Conservation (phyloP, 2,888 invertebrate species). For the Balanococcus diminutus region DNA sequence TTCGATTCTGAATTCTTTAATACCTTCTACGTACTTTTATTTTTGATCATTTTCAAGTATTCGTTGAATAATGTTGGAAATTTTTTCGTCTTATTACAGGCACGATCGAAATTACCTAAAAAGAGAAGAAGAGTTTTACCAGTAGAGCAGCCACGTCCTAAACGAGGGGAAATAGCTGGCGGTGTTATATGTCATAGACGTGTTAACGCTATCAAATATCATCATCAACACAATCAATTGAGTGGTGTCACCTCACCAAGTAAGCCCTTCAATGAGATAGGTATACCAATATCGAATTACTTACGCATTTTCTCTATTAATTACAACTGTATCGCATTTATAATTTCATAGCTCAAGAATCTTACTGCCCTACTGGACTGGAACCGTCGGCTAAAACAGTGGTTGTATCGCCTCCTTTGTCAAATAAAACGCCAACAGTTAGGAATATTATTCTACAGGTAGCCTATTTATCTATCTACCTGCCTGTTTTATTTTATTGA, state of each 20-base stretch:
- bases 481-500: no score
- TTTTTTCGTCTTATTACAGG: constrained; percentile 61
- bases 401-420: constrained; percentile 28
- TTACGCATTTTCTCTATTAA: background rate
- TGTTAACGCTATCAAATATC: constrained; percentile 87
- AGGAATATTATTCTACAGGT: constrained; percentile 49
- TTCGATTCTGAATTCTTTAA: no score
- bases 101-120: constrained; percentile 97
- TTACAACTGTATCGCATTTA: background rate
- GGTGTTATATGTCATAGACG: constrained; percentile 67
- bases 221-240: constrained; percentile 81
- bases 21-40: no score
- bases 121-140: constrained; percentile 95
- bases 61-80: background rate
- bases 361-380: constrained; percentile 2
- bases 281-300: background rate
- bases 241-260: constrained; percentile 61
- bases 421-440: constrained; percentile 45
- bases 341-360: constrained; percentile 32
- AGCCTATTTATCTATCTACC: no score
- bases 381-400: background rate
- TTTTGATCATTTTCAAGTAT: no score
- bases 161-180: constrained; percentile 60
- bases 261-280: background rate
- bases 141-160: constrained; percentile 80